Evolutionary conservation across 30 jellyfish, hydroid and myxozoan genomes (phyloP).

Genomic region (Rhopilema esculentum): DNA sequence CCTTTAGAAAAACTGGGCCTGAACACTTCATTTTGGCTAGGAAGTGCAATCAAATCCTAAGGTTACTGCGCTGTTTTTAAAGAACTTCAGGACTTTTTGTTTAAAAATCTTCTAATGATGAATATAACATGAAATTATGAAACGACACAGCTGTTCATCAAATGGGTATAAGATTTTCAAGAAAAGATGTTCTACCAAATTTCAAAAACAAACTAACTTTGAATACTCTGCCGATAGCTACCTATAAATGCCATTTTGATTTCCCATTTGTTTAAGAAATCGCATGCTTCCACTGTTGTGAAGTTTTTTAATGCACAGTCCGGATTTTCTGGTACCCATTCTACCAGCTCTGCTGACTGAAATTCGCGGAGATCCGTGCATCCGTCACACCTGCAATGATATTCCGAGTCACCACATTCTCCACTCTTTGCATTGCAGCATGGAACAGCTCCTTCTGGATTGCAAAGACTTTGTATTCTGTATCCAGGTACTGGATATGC

Average conservation of each 20-base stretch:
- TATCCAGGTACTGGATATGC: conserved; percentile 69
- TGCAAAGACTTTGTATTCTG: conserved; percentile 86
- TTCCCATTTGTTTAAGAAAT: conserved; percentile 37
- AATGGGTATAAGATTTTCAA: too few relatives aligned
- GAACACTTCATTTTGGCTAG: too few relatives aligned
- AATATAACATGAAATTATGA: too few relatives aligned
- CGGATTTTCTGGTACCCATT: conserved; percentile 68
- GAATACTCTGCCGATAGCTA: conserved; percentile 1
- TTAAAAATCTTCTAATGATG: too few relatives aligned
- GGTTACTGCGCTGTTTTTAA: too few relatives aligned
- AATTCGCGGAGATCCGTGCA: conserved; percentile 83
- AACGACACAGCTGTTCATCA: too few relatives aligned
- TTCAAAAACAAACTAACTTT: not conserved
- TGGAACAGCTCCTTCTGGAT: conserved; percentile 83
- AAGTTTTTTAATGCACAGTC: conserved; percentile 62
- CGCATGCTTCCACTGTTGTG: conserved; percentile 74
- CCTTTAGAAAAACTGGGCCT: too few relatives aligned
- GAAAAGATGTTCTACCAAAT: too few relatives aligned
- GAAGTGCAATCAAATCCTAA: too few relatives aligned
- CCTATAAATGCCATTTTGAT: conserved; percentile 75
- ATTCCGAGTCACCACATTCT: conserved; percentile 71
- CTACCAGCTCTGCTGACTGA: conserved; percentile 80
- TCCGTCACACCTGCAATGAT: conserved; percentile 69
- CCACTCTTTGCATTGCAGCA: conserved; percentile 87
- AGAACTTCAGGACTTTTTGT: too few relatives aligned